These are phyloP conservation scores for Manis crassicaudata DNA, from an alignment of 2,797 vertebrate species.

Conservation along the genomic window DNA sequence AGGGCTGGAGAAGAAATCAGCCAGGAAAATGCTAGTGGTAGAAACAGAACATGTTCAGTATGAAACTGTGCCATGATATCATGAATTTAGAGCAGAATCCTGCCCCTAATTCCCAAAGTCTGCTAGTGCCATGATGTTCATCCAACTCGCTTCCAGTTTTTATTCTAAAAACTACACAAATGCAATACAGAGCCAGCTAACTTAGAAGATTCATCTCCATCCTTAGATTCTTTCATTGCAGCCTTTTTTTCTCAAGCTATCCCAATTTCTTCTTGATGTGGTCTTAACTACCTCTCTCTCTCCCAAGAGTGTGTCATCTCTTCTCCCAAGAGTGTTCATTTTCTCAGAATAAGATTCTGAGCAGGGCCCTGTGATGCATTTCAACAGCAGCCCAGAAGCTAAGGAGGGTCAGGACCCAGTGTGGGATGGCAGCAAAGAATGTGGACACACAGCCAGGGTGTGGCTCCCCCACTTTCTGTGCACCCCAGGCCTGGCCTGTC, in stretches of 20 bases:
- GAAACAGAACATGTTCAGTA: not conserved
- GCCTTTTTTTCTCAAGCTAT: not conserved
- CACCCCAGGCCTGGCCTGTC: too few relatives aligned
- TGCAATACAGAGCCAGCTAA: not conserved
- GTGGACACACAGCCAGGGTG: not conserved
- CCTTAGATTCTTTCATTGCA: not conserved
- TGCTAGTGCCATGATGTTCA: not conserved
- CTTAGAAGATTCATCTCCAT: not conserved
- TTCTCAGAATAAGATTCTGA: not conserved
- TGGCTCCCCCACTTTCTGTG: not conserved
- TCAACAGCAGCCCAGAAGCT: not conserved
- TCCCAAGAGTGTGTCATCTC: not conserved
- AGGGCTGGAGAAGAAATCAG: not conserved
- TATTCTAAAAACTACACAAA: constrained; percentile 39
- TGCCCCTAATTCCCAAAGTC: not conserved
- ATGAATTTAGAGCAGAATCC: constrained; percentile 41
- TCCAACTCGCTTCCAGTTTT: not conserved
- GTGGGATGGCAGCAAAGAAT: not conserved
- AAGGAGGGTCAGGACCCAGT: not conserved
- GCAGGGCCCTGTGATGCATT: not conserved
- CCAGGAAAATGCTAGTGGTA: not conserved
- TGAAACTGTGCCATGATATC: not conserved
- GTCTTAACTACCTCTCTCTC: not conserved
- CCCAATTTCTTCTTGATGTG: not conserved
- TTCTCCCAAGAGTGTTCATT: not conserved